Evolutionary conservation across 2,888 invertebrate genomes (phyloP).

Genomic region (Orthonychiurus folsomi): DNA sequence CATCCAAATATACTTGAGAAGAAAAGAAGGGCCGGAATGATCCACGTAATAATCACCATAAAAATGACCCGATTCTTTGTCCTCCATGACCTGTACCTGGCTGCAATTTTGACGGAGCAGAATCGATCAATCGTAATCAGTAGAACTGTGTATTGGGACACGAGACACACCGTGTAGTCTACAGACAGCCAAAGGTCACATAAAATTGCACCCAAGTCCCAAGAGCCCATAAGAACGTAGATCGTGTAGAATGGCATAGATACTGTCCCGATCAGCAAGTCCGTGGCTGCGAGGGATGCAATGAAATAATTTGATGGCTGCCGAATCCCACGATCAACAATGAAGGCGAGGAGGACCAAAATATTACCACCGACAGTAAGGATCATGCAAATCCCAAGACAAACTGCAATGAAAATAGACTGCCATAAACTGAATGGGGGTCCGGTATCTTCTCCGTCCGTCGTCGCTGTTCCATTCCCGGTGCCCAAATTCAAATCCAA

Average conservation of each 20-base stretch:
- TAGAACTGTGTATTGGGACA: conserved; percentile 97
- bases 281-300: conserved; percentile 92
- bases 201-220: conserved; percentile 84
- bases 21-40: conserved; percentile 88
- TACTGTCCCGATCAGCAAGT: conserved; percentile 92
- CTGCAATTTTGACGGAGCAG: conserved; percentile 97
- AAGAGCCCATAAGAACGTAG: conserved; percentile 90
- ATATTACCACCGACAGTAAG: conserved; percentile 92
- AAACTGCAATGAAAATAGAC: conserved; percentile 76
- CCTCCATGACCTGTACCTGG: conserved; percentile 92
- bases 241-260: conserved; percentile 99
- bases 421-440: conserved; percentile 86
- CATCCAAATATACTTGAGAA: conserved; percentile 98
- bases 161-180: conserved; percentile 97
- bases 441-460: conserved; percentile 45
- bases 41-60: conserved; percentile 89
- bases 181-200: conserved; percentile 37
- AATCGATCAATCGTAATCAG: conserved; percentile 97
- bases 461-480: conserved; percentile 23
- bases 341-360: conserved; percentile 85
- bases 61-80: conserved; percentile 85
- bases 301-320: conserved; percentile 99
- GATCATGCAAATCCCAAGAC: conserved; percentile 77
- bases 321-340: conserved; percentile 60
- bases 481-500: conserved; percentile 12